Evolutionary conservation across 2,113 vertebrate genomes (phyloP), one percentile per base, ranked within the genome.

Genomic region (Oryzias celebensis): DNA sequence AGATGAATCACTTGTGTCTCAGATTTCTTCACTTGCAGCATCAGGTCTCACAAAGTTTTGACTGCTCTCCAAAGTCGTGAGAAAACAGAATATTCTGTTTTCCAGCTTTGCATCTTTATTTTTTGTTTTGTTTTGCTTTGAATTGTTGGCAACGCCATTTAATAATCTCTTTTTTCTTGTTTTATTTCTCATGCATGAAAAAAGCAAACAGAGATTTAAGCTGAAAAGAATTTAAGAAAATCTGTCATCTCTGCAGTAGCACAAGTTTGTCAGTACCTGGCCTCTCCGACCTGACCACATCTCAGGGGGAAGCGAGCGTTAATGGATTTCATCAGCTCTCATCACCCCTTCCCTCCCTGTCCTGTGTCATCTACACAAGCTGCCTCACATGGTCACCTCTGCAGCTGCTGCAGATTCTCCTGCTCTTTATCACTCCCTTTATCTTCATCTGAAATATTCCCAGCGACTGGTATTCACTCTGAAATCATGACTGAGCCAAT

Each of bases 221-320:
- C 2, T 36, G 10, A 36, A 36, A 10, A 12, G 36, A 36, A 36
- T 36, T 36, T 81, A 65, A 79, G 76, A 88, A 81, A 83, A 89
- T 88, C 87, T 87, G 86, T 65, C 70, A 47, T 71, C 69, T 75
- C 57, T 71, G 72, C 82, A 84, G 85, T 82, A 77, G 77, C 78
- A 70, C 75, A 62, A 62, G 53, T 60, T 62, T 58, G 47, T 67
- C 68, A 80, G 70, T 20, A 66, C 65, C 68, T 62, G 63, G 72
- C 52, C 75, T 70, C 64, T 63, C 59, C 14, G 52, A 85, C 79
- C 43, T 52, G 58, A 59, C 31, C 14, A 31, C 65, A 68, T 68
- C 83, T 57, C 65, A 8, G 58, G 78, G 78, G 20, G 80, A 69
- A 62, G 44, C 58, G 15, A 22, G 28, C 7, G 67, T 59, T 72